Conservation (phyloP, 1,140 invertebrate genomes). For the Heliconius hewitsoni region DNA sequence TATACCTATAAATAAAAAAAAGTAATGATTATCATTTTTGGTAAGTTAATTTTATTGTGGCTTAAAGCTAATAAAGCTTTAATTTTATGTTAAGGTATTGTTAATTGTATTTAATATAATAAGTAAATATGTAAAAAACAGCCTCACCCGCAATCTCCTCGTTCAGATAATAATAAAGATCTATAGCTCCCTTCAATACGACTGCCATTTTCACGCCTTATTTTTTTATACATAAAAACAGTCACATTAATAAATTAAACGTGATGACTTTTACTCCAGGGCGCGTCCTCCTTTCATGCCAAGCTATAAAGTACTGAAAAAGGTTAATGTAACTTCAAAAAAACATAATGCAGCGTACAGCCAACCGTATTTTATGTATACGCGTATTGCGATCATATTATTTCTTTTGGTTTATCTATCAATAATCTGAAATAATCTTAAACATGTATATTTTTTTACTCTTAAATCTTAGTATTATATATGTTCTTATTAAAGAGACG, state of each 20-base stretch:
- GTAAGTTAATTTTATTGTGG: too few relatives aligned
- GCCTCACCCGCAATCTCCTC: conserved; percentile 61
- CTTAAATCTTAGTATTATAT: background rate
- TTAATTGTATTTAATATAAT: too few relatives aligned
- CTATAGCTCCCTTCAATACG: conserved; percentile 53
- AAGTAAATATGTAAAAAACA: too few relatives aligned
- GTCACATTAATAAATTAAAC: background rate
- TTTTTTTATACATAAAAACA: background rate
- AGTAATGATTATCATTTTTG: too few relatives aligned
- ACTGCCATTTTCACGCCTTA: conserved; percentile 43
- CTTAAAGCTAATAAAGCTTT: too few relatives aligned
- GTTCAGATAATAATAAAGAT: conserved; percentile 63
- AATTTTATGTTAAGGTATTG: too few relatives aligned
- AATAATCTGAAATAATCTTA: background rate
- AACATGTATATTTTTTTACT: too few relatives aligned
- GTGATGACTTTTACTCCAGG: background rate
- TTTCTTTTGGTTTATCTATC: background rate
- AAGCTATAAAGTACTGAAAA: conserved; percentile 6
- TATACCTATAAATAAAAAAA: too few relatives aligned
- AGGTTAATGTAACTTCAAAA: background rate
- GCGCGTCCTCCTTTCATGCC: background rate
- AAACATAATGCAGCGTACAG: background rate
- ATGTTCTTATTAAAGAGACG: background rate
- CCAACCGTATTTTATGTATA: too few relatives aligned
- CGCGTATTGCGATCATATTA: background rate